These are phyloP conservation scores for Nesogale talazaci DNA, from an alignment of 2,113 vertebrate genomes.

Conservation along the genomic window DNA sequence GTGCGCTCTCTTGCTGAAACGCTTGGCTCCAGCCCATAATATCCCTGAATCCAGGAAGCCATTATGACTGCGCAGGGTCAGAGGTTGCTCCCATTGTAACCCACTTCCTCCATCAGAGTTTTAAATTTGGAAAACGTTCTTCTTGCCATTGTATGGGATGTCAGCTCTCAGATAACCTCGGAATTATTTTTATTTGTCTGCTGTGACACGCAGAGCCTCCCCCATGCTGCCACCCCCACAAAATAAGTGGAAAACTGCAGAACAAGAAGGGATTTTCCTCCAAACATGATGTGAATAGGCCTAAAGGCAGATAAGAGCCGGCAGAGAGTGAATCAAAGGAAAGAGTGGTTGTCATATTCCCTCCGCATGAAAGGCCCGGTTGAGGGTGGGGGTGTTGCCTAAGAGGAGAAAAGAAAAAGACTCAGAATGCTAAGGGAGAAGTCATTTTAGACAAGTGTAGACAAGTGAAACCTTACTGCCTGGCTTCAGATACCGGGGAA, in stretches of 20 bases:
- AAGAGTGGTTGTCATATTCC: constrained; percentile 51
- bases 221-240: neutral
- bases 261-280: constrained; percentile 73
- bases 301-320: constrained; percentile 46
- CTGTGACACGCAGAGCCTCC: constrained; percentile 69
- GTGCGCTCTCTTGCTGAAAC: constrained; percentile 72
- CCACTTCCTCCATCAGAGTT: constrained; percentile 92
- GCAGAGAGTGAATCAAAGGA: constrained; percentile 59
- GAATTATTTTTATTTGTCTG: constrained; percentile 84
- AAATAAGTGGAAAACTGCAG: constrained; percentile 62
- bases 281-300: constrained; percentile 72
- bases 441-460: neutral
- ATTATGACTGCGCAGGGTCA: constrained; percentile 91
- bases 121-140: constrained; percentile 88
- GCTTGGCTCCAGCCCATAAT: constrained; percentile 84
- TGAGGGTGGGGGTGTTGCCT: neutral
- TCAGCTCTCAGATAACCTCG: constrained; percentile 83
- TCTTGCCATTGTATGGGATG: constrained; percentile 86
- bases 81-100: constrained; percentile 97
- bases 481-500: neutral
- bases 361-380: constrained; percentile 56
- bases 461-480: neutral
- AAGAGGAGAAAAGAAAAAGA: constrained; percentile 18
- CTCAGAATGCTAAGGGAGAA: neutral
- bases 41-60: constrained; percentile 88